Base-by-base conservation (phyloP, 2,888 invertebrate species). In the Strigamia maritima region DNA sequence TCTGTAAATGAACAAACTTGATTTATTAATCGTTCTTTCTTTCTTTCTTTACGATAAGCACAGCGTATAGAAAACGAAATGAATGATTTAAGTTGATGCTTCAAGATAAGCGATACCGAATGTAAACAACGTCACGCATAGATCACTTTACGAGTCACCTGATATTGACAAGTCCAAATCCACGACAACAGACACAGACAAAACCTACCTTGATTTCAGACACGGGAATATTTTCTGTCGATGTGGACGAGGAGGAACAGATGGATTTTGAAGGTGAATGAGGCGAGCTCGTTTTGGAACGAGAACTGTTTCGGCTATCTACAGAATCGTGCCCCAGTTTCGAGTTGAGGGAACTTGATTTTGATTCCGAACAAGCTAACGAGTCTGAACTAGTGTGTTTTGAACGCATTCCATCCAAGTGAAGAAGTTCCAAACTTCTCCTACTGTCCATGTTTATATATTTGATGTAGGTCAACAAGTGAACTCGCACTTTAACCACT, bases 291-390 rank as follows among this genome's bases (percentile, higher is more conserved):
- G 44, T 90, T 85, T 90, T 90, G 80, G 90, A 90, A 81, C 89
- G 90, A 26, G 90, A 90, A 79, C 76, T 81, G 10, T 49, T 81
- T 79, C 79, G 83, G 79, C 81, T 80, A 88, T 90, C 90, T 90
- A 93, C 93, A 86, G 92, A 91, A 87, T 93, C 93, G 85, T 92
- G 92, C 83, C 91, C 92, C 86, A 92, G 91, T 89, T 93, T 94
- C 70, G 93, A 93, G 87, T 92, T 93, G 84, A 93, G 89, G 82
- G 93, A 93, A 87, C 92, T 93, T 81, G 94, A 92, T 88, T 94
- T 94, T 70, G 94, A 93, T 85, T 94, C 94, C 0, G 93, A 92
- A 85, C 80, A 79, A 12, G 92, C 91, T 84, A 93, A 88, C 8
- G 93, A 93, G 86, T 94, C 94, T 12, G 44, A 54, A 78, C 80